A percentile compares a stretch with the other conserved stretches of the same genome.
phyloP scores from a whole-genome alignment of 2,113 vertebrate genomes.

The Gavialis gangeticus region DNA sequence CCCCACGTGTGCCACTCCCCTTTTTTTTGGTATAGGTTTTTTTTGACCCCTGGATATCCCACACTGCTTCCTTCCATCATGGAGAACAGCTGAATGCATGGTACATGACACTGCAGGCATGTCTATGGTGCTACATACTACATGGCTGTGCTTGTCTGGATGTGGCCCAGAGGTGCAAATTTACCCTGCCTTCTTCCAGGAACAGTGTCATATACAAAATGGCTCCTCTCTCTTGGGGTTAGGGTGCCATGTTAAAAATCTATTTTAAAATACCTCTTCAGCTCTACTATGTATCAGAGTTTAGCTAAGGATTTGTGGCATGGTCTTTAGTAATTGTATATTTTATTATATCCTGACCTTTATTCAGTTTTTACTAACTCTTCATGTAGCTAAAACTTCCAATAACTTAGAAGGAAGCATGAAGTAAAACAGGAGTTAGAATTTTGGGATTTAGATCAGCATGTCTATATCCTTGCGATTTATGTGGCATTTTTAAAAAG shows the following conservation, averaged over 20 bases:
- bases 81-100: too few species aligned
- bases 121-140: too few species aligned
- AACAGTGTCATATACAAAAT: rapidly evolving
- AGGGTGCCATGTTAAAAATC: background rate
- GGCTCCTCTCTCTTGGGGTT: background rate
- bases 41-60: too few species aligned
- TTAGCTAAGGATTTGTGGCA: background rate
- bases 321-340: background rate
- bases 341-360: background rate
- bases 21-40: too few species aligned
- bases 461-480: background rate
- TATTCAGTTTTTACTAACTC: background rate
- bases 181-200: background rate
- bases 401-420: background rate
- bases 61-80: too few species aligned
- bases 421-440: background rate
- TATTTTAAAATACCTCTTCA: background rate
- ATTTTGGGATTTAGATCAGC: background rate
- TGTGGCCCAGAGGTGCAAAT: background rate
- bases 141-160: background rate
- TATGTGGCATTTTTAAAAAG: background rate
- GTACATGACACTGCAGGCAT: too few species aligned
- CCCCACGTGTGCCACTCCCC: too few species aligned
- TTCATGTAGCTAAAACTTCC: background rate
- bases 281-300: slow-evolving; percentile 8